Percentiles rank a stretch among this genome's conserved stretches.
Conservation (phyloP, 2,888 invertebrate genomes). For the Lepidonotus clava region DNA sequence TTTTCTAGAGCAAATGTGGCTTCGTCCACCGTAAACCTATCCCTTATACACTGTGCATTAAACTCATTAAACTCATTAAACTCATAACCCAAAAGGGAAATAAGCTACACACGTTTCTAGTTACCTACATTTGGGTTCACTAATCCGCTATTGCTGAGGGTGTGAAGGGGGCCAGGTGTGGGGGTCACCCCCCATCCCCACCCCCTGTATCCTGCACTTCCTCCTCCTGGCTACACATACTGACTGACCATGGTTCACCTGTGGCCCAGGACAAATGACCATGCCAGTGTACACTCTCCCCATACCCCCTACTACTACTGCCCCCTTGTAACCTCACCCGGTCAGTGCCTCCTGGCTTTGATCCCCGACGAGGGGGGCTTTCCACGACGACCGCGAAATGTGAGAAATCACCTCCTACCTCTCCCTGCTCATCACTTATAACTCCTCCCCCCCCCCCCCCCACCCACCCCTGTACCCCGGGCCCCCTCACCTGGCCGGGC, state of each 20-base stretch:
- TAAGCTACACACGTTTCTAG: no score
- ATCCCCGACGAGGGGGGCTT: background rate
- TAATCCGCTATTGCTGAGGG: no score
- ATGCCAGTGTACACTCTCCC: background rate
- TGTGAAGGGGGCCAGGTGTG: no score
- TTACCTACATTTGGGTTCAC: no score
- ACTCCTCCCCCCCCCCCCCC: background rate
- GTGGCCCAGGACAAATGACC: no score
- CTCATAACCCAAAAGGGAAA: no score
- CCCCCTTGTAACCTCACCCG: background rate
- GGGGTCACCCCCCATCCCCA: background rate
- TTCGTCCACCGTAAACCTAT: no score
- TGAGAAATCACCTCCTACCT: slow-evolving; percentile 19
- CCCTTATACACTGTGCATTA: no score
- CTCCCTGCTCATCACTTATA: background rate
- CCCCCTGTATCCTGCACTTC: background rate
- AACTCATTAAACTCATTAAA: no score
- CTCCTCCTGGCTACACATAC: background rate
- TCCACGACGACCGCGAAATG: background rate
- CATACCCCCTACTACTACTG: background rate
- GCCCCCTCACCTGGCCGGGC: background rate
- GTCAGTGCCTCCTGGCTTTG: slow-evolving; percentile 12
- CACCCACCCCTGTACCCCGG: background rate
- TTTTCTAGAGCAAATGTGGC: no score
- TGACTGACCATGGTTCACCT: no score